Percentiles rank a stretch among this genome's conserved stretches.
Conservation (phyloP, 2,113 vertebrate genomes). For the Natator depressus region DNA sequence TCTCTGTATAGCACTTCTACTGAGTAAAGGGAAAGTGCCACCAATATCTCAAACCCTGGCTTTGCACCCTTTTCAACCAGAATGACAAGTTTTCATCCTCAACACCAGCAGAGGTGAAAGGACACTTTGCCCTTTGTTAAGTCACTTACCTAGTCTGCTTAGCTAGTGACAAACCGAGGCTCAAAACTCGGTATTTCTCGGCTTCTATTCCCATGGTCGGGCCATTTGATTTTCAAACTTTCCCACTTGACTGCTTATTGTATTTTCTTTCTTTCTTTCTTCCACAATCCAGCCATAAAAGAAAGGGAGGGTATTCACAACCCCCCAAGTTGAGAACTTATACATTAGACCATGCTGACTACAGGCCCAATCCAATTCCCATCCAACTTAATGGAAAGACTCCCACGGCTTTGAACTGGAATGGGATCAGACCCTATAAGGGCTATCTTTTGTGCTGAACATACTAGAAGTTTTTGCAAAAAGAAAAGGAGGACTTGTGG, state of each 20-base stretch:
- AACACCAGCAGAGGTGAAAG: neutral
- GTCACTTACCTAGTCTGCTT: neutral
- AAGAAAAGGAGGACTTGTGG: no score
- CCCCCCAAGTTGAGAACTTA: accelerated
- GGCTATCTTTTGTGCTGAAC: neutral
- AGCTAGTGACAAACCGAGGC: neutral
- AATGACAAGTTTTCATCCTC: neutral
- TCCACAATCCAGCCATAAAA: neutral
- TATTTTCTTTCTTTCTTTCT: neutral
- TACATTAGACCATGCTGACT: neutral
- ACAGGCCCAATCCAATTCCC: accelerated
- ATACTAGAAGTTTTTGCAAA: neutral
- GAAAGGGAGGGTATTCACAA: neutral
- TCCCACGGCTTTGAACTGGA: accelerated
- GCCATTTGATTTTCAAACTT: neutral
- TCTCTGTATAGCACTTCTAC: neutral
- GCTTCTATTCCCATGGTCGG: neutral
- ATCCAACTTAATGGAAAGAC: neutral
- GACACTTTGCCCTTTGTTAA: neutral
- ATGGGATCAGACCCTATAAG: accelerated
- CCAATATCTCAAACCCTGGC: accelerated
- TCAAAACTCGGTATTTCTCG: neutral
- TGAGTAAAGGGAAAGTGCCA: neutral
- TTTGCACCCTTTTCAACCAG: neutral
- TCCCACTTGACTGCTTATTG: neutral